These are phyloP conservation scores for Leptinotarsa juncta DNA, from an alignment of 2,888 invertebrate genomes.

Conservation along the genomic window DNA sequence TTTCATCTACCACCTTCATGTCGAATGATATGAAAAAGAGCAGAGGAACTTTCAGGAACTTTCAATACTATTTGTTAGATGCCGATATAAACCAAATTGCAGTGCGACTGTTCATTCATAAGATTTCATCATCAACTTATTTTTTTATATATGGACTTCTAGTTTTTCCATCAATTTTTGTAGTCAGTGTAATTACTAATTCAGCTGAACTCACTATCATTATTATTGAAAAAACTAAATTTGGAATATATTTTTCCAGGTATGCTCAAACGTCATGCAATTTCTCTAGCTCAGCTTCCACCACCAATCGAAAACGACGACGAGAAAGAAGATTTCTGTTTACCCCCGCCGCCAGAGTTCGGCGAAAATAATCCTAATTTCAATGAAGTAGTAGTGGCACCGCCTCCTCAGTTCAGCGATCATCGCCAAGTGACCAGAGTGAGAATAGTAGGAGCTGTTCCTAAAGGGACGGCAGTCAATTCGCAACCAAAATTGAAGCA, in stretches of 20 bases:
- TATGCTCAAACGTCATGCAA: constrained; percentile 60
- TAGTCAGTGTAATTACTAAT: too few relatives aligned
- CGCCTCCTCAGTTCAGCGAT: constrained; percentile 93
- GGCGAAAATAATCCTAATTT: constrained; percentile 62
- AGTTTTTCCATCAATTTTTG: too few relatives aligned
- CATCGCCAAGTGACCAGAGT: constrained; percentile 73
- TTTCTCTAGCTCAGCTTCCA: constrained; percentile 82
- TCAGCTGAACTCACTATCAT: too few relatives aligned
- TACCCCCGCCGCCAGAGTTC: constrained; percentile 72
- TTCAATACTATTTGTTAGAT: too few relatives aligned
- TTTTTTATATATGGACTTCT: too few relatives aligned
- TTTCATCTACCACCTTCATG: too few relatives aligned
- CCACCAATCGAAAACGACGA: constrained; percentile 83
- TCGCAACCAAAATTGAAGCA: constrained; percentile 60
- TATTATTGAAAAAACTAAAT: too few relatives aligned
- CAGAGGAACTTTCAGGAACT: too few relatives aligned
- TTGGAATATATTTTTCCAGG: constrained; percentile 36
- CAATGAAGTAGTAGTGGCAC: constrained; percentile 75
- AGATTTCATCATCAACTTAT: too few relatives aligned
- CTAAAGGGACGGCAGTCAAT: constrained; percentile 69
- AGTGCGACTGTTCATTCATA: too few relatives aligned
- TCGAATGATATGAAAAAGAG: too few relatives aligned
- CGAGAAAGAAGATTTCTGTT: constrained; percentile 73
- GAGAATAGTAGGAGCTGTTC: constrained; percentile 85
- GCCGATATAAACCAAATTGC: too few relatives aligned